Conservation (phyloP, 2,888 invertebrate genomes). For the Bimastos eiseni region DNA sequence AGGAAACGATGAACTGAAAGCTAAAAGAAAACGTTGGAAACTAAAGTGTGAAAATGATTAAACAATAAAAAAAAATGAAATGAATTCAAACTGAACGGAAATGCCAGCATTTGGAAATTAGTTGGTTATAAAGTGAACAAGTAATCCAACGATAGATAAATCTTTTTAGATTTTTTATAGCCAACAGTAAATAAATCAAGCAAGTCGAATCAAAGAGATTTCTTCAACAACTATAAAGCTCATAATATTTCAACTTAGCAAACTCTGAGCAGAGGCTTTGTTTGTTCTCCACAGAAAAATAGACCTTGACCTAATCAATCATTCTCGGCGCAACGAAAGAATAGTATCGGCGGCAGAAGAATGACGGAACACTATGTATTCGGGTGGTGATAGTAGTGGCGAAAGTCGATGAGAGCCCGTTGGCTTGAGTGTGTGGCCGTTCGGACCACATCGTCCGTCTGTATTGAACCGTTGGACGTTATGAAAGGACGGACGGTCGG, state of each 20-base stretch:
- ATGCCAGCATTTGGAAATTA: background rate
- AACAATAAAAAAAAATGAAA: background rate
- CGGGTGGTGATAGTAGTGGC: slow-evolving; percentile 30
- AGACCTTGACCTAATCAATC: background rate
- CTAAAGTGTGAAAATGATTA: background rate
- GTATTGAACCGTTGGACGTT: slow-evolving; percentile 23
- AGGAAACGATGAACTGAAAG: background rate
- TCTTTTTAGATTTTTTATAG: background rate
- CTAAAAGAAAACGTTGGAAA: background rate
- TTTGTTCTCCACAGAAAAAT: slow-evolving; percentile 13
- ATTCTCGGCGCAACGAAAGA: background rate
- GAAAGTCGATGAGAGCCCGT: slow-evolving; percentile 27
- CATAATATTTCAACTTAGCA: background rate
- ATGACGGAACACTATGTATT: slow-evolving; percentile 17
- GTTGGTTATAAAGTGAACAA: background rate
- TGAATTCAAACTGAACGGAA: background rate
- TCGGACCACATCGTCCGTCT: slow-evolving; percentile 15
- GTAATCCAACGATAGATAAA: background rate
- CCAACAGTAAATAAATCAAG: slow-evolving; percentile 2
- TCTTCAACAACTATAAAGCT: background rate
- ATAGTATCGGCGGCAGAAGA: background rate
- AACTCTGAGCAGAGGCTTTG: slow-evolving; percentile 1
- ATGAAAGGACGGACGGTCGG: slow-evolving; percentile 29
- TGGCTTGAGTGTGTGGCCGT: slow-evolving; percentile 17
- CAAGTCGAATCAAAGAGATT: background rate